Base-by-base conservation (phyloP, 1,140 invertebrate genomes). In the Drosophila pruinosa region DNA sequence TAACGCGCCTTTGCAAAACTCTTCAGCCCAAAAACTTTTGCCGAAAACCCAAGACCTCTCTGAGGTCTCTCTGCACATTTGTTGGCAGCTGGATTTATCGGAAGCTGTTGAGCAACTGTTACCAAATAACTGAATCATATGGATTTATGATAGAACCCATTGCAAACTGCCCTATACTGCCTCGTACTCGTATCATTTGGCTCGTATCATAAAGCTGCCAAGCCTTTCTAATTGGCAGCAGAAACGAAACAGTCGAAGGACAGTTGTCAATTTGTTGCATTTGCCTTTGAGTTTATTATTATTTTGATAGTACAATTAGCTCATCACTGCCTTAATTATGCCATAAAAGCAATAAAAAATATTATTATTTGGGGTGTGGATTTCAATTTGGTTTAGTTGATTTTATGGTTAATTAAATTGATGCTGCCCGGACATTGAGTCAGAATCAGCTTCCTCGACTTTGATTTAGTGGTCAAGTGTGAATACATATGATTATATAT, bases 61-160 rank as follows among this genome's bases (percentile, higher is more conserved):
- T 17, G 39, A 57, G 45, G 54, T 59, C 63, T 65, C 47, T 54
- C 41, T 57, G 17, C 39, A 28, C 39, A 34, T 57, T 65, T 57
- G 34, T 47, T 26, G 4, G 4, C 21, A 10, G 4, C n/a, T 22
- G 21, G 21, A 48, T 70, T 72, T 71, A 67, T 75, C 68, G 61
- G 69, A 72, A 61, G 62, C 45, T 28, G n/a, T 76, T 76, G 58
- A 47, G 74, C 71, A 76, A 76, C 71, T 69, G 59, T 77, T 77
- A 56, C 72, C 39, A 64, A 77, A 75, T 77, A 71, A 56, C 53
- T 71, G 72, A 74, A 71, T 59, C 43, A 64, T 64, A 54, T 56
- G 48, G 71, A 53, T 64, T 75, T 71, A 65, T 76, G 62, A 56
- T 62, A 69, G 70, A 73, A 76, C 57, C 15, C 41, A 26, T 53